Conservation (phyloP, 1,140 invertebrate species). For the Gryon sp. region DNA sequence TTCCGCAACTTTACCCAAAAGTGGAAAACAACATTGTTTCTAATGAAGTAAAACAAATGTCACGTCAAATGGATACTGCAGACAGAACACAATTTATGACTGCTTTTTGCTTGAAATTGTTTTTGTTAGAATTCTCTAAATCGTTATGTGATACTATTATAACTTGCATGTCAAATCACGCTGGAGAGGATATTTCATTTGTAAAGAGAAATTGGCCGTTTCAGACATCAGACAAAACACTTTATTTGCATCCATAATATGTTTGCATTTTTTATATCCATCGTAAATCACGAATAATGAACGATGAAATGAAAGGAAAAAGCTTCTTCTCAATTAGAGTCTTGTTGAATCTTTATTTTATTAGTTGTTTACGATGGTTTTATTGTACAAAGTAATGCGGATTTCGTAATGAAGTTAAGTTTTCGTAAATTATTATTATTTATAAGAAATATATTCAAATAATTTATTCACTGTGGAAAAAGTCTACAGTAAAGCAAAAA, state of each 20-base stretch:
- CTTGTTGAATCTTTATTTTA: background rate
- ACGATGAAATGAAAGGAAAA: background rate
- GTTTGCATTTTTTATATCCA: slow-evolving; percentile 1
- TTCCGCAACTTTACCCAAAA: no score
- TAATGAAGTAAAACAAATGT: no score
- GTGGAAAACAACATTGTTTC: no score
- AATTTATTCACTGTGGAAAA: no score
- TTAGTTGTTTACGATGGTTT: no score
- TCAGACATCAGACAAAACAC: slow-evolving; percentile 2
- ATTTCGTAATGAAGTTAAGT: no score
- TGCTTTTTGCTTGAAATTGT: background rate
- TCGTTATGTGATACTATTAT: slow-evolving; percentile 25
- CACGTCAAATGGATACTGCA: no score
- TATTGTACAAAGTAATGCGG: no score
- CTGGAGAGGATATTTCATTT: slow-evolving; percentile 21
- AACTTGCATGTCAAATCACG: slow-evolving; percentile 15
- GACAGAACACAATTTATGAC: no score
- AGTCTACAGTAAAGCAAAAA: no score
- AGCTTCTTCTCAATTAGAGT: slow-evolving; percentile 1
- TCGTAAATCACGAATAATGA: slow-evolving; percentile 19
- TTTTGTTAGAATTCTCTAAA: slow-evolving; percentile 18
- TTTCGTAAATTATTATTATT: no score
- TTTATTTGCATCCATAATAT: slow-evolving; percentile 30
- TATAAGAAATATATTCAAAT: no score
- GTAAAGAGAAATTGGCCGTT: slow-evolving; percentile 26